phyloP scores from a whole-genome alignment of 2,888 invertebrate species.

The Thysanoteuthis rhombus region DNA sequence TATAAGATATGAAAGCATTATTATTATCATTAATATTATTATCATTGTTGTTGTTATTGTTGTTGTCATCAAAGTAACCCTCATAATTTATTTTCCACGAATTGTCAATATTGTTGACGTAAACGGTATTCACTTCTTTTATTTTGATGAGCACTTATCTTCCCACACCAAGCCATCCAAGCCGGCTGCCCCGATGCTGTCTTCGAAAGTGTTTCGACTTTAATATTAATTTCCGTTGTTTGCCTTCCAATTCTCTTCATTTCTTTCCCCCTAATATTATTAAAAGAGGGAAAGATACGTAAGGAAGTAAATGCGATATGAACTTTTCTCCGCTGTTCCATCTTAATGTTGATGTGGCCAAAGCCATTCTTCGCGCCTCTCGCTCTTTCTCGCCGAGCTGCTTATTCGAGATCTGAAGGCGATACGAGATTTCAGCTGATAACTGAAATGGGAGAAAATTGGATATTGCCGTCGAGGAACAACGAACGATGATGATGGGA shows the following conservation, averaged over 20 bases:
- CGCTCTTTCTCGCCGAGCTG: not conserved
- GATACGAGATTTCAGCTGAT: not conserved
- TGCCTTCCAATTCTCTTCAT: not conserved
- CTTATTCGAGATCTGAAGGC: not conserved
- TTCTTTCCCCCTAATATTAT: not conserved
- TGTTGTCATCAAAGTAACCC: not conserved
- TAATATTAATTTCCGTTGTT: conserved; percentile 12
- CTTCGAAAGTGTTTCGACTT: not conserved
- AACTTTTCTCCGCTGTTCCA: not conserved
- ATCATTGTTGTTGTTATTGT: not conserved
- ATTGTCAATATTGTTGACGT: not conserved
- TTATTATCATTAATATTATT: not conserved
- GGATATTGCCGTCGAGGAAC: not conserved
- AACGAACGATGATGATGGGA: no score
- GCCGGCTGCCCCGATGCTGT: not conserved
- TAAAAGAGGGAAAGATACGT: not conserved
- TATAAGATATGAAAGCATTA: no score
- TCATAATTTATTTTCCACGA: not conserved
- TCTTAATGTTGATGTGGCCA: not conserved
- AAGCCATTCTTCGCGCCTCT: not conserved
- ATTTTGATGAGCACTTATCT: not conserved
- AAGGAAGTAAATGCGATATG: not conserved
- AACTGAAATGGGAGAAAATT: not conserved
- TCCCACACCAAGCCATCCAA: not conserved
- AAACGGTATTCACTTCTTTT: not conserved